Evolutionary conservation across 2,888 invertebrate species (phyloP).

Genomic region (Eupithecia inturbata): DNA sequence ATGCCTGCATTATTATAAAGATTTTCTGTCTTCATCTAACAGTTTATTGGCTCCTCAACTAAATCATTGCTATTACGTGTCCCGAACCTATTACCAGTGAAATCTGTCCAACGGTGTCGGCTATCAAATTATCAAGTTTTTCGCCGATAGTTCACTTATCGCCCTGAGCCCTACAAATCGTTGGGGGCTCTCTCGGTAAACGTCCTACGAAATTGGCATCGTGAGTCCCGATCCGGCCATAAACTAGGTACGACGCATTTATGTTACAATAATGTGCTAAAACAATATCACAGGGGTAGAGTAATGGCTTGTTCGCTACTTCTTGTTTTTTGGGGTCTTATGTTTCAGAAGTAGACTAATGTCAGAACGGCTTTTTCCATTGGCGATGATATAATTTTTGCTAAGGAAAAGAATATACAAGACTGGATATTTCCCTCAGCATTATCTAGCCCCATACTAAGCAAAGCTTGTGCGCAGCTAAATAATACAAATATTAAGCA

Average conservation of each 20-base stretch:
- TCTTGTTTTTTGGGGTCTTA: not conserved
- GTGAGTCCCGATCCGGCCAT: conserved; percentile 76
- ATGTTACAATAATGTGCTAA: conserved; percentile 70
- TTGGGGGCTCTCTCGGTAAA: conserved; percentile 69
- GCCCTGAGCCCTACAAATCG: conserved; percentile 70
- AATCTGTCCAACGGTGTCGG: conserved; percentile 9
- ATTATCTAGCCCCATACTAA: not conserved
- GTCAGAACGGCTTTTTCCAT: not conserved
- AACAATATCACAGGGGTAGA: conserved; percentile 53
- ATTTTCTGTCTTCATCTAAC: not conserved
- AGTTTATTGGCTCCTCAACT: not conserved
- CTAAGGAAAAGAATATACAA: not conserved
- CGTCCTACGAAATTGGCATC: conserved; percentile 79
- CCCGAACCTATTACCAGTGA: conserved; percentile 9
- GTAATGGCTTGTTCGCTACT: conserved; percentile 14
- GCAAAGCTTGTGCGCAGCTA: not conserved
- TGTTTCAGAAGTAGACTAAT: not conserved
- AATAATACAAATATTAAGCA: not conserved
- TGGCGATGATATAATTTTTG: not conserved
- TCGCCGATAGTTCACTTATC: conserved; percentile 62
- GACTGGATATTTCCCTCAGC: not conserved
- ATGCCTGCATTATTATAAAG: not conserved
- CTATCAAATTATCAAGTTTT: conserved; percentile 45
- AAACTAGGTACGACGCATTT: conserved; percentile 75
- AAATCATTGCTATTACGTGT: not conserved